Base-by-base conservation (phyloP, 2,888 invertebrate species). In the Osedax frankpressi region DNA sequence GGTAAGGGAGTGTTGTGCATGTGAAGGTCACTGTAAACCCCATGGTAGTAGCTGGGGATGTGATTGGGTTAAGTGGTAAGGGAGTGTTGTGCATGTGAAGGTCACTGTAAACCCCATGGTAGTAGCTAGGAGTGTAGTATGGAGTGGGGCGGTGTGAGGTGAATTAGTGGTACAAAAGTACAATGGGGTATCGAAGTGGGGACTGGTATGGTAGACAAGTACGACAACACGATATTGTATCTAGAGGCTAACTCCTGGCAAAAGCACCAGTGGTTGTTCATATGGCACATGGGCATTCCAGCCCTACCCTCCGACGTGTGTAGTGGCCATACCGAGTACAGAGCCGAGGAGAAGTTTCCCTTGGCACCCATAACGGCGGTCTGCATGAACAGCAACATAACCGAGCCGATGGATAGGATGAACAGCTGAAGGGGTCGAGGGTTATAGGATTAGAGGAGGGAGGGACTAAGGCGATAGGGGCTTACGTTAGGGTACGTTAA, bases 251-350 rank as follows among this genome's bases (percentile, higher is more conserved):
- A 44, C 44, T 44, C 44, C 19, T 44, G 44, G 19, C 44, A 44
- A 44, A 11, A 19, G 44, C 44, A 44, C 44, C 44, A 44, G 11
- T 19, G 44, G 19, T 44, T 6, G 11, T 11, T 6, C 19, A 44
- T 44, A 11, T 44, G 44, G 19, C 44, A 44, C 11, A 44, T 19
- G 19, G 44, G 44, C 19, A 44, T 6, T 11, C 19, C 44, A 44
- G 44, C 44, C 6, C 44, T 6, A 6, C 44, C 44, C 44, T 44
- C 19, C 19, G 44, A 44, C 11, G 19, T 30, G 68, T 67, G 63
- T 28, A 72, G 68, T 2, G 75, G 75, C 73, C 73, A 75, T 25
- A 73, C 75, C n/a, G 73, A 73, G 30, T 75, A 75, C 60, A 73
- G 73, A 3, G 71, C 67, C 14, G 73, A 73, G 28, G 73, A 28